Base-by-base conservation (phyloP, 2,113 vertebrate genomes). In the Parus major region DNA sequence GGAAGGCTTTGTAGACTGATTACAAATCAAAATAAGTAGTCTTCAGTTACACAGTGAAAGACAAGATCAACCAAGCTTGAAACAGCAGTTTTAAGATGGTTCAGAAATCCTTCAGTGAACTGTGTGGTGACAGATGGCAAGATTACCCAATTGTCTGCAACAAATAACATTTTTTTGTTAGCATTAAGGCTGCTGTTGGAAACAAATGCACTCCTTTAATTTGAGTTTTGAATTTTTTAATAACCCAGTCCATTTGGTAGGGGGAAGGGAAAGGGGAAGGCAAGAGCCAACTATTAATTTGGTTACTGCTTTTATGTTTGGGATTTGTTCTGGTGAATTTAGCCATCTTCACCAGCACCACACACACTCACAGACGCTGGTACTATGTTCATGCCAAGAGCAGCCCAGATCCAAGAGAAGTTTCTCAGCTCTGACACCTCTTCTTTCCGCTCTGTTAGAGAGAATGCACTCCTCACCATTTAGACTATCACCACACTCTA, bases 71-170 rank as follows among this genome's bases (percentile, higher is more conserved):
- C 63, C 50, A 82, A 63, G 75, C 75, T 94, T 91, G 66, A 85
- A 85, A 69, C 95, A 73, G 39, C 49, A 66, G 55, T 87, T 89
- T 88, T 80, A 73, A 85, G 66, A 42, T 90, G 39, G 21, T 70
- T 93, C 50, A 77, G 73, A 92, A 94, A 82, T 19, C 36, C 23
- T 78, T 81, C 53, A 83, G 87, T 93, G 85, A 86, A 70, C 85
- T 50, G 11, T 35, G 42, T 83, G 29, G 75, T 84, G 63, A 56
- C 89, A 87, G 84, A 77, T 73, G 66, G 47, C 75, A 81, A 66
- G 47, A 66, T 80, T 88, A 66, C 25, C 25, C 70, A 50, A 31
- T 70, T 85, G 44, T 15, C 33, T 76, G 35, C 68, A 80, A 85
- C 42, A 87, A 87, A 69, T 24, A 57, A 41, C 6, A 4, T 65